Percentiles rank a stretch among this genome's conserved stretches.
These are phyloP conservation scores for Pavo muticus DNA, from an alignment of 2,113 vertebrate genomes.

Conservation along the genomic window DNA sequence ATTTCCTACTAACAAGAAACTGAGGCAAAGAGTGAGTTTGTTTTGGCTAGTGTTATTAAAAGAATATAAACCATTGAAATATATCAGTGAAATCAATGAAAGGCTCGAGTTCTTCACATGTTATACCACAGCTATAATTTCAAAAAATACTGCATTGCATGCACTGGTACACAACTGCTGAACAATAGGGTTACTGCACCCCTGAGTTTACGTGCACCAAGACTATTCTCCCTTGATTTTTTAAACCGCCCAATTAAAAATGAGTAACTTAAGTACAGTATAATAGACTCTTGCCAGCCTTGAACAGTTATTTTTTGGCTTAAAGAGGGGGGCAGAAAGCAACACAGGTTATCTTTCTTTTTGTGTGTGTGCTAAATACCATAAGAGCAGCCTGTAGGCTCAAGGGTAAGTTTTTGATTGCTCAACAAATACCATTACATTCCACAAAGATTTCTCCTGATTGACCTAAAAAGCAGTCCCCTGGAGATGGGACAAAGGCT, in stretches of 20 bases:
- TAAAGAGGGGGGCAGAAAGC: background rate
- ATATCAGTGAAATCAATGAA: background rate
- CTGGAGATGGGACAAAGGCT: slow-evolving; percentile 13
- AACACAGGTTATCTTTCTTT: background rate
- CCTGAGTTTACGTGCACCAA: background rate
- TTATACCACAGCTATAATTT: background rate
- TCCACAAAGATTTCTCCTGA: slow-evolving; percentile 6
- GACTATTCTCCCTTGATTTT: background rate
- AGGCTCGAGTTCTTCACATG: background rate
- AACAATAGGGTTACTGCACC: background rate
- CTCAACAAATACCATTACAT: slow-evolving; percentile 43
- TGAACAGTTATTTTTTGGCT: background rate
- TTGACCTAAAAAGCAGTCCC: slow-evolving; percentile 30
- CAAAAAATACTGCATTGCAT: fast-evolving
- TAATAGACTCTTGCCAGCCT: background rate
- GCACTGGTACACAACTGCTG: background rate
- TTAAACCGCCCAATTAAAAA: background rate
- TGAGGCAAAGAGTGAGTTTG: background rate
- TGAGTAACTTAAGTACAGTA: background rate
- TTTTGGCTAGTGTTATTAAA: background rate
- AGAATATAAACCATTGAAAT: background rate
- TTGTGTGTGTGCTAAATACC: background rate
- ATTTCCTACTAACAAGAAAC: background rate
- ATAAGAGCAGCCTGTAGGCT: slow-evolving; percentile 22
- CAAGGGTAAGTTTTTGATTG: slow-evolving; percentile 48